phyloP scores from a whole-genome alignment of 2,113 vertebrate species.

The Colaptes auratus region DNA sequence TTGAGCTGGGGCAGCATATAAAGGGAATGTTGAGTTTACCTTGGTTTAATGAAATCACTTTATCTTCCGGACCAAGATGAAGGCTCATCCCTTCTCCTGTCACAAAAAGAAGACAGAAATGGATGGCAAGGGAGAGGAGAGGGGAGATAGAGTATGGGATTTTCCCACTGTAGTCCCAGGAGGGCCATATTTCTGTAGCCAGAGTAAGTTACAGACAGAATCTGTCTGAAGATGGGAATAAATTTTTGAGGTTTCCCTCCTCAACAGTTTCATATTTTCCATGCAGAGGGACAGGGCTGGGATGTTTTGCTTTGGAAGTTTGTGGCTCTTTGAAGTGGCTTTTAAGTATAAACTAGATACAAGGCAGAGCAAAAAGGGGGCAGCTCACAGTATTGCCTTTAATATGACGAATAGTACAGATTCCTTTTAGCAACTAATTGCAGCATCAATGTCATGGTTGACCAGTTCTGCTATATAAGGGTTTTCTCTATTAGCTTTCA shows the following conservation, averaged over 20 bases:
- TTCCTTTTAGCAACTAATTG: not conserved
- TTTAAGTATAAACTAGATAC: conserved; percentile 8
- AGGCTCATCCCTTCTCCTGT: not conserved
- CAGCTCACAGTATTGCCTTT: not conserved
- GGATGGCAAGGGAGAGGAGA: not conserved
- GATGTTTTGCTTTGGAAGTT: not conserved
- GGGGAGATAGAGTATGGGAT: not conserved
- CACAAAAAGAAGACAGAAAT: not conserved
- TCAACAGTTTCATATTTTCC: conserved; percentile 25
- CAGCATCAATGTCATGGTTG: not conserved
- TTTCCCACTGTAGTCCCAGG: not conserved
- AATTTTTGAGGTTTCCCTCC: conserved; percentile 1
- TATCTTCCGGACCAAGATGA: not conserved
- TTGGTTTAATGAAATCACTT: not conserved
- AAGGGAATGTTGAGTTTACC: not conserved
- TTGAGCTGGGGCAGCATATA: not conserved
- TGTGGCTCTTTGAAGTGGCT: not conserved
- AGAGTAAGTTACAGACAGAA: not conserved
- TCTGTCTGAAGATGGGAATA: not conserved
- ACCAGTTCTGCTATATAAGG: not conserved
- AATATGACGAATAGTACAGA: not conserved
- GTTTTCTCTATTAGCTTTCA: not conserved
- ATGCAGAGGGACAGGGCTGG: rapidly evolving
- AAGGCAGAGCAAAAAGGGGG: not conserved
- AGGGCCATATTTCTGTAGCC: not conserved